phyloP scores from a whole-genome alignment of 1,140 invertebrate species.

The Drosophila jambulina region DNA sequence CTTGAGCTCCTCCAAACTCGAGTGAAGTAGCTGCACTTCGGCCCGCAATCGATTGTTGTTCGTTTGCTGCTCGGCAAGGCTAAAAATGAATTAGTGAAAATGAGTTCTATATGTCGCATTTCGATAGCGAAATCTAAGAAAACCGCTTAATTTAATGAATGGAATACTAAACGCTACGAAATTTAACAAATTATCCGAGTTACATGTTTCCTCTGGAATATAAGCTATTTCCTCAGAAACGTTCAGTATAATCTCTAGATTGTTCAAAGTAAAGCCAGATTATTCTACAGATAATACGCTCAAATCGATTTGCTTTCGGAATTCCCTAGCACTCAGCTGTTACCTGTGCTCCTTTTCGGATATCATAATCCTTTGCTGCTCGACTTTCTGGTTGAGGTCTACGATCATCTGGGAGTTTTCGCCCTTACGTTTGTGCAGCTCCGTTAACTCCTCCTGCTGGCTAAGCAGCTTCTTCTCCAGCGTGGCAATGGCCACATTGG shows the following conservation, averaged over 20 bases:
- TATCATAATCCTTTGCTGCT: constrained; percentile 93
- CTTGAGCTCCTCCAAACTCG: constrained; percentile 90
- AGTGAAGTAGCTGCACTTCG: constrained; percentile 88
- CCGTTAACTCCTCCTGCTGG: constrained; percentile 96
- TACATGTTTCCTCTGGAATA: too few relatives aligned
- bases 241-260: background rate
- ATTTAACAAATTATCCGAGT: background rate
- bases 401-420: constrained; percentile 97
- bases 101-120: background rate
- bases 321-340: background rate
- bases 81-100: constrained; percentile 83
- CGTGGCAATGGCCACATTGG: constrained; percentile 85
- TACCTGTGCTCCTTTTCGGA: constrained; percentile 91
- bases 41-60: constrained; percentile 88
- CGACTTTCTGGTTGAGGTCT: constrained; percentile 93
- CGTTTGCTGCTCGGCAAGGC: constrained; percentile 90
- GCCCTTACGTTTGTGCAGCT: constrained; percentile 93
- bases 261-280: background rate
- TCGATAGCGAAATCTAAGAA: too few relatives aligned
- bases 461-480: constrained; percentile 94
- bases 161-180: background rate
- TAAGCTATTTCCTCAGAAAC: background rate
- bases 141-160: background rate
- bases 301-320: background rate
- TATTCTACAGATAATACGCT: background rate